Conservation (phyloP, 2,797 vertebrate genomes). For the Austrolebias charrua region DNA sequence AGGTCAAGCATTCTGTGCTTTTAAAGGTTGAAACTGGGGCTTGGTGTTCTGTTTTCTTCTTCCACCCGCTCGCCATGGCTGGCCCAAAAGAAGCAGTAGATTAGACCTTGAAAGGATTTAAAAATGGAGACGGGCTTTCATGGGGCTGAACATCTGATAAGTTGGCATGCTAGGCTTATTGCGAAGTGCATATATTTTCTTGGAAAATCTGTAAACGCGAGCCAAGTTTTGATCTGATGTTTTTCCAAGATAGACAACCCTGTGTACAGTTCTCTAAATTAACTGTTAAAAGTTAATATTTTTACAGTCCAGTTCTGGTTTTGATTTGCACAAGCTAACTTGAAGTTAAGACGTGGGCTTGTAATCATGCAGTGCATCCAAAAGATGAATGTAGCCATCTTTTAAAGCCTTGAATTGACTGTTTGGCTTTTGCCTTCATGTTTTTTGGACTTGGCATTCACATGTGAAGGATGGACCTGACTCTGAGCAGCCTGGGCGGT, state of each 20-base stretch:
- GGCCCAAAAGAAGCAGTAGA: conserved; percentile 4
- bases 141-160: conserved; percentile 6
- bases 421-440: neutral
- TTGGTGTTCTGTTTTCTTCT: conserved; percentile 18
- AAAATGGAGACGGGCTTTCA: conserved; percentile 3
- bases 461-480: neutral
- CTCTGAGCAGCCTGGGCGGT: neutral
- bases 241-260: conserved; percentile 1
- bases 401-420: neutral
- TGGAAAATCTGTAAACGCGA: conserved; percentile 12
- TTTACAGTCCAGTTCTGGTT: neutral
- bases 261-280: conserved; percentile 5
- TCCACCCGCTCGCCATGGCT: neutral
- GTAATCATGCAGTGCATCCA: neutral
- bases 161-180: neutral
- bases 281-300: neutral
- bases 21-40: conserved; percentile 40
- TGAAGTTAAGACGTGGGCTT: neutral
- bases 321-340: conserved; percentile 8
- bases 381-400: neutral
- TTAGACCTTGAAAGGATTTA: conserved; percentile 18
- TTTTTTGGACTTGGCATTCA: neutral
- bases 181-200: neutral
- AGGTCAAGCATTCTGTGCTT: conserved; percentile 59
- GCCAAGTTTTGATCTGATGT: conserved; percentile 19